Evolutionary conservation across 2,888 invertebrate genomes (phyloP).

Genomic region (Lithophane semibrunnea): DNA sequence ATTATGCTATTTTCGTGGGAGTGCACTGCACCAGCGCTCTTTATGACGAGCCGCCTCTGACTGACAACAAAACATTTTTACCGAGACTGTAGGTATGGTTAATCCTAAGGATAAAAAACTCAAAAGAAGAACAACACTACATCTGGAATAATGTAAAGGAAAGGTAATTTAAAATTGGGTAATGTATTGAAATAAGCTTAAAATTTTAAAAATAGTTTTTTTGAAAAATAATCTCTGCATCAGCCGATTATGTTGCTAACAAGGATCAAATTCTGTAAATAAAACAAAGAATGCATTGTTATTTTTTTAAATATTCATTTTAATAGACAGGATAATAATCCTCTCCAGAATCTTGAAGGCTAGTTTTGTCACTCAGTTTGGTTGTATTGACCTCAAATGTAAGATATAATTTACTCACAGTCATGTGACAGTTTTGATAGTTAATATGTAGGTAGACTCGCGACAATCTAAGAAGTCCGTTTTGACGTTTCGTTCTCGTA

Average conservation of each 20-base stretch:
- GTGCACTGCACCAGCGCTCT: no score
- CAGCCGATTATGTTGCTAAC: background rate
- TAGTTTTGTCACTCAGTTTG: background rate
- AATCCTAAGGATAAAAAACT: background rate
- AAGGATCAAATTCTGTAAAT: background rate
- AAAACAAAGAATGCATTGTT: background rate
- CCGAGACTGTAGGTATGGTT: background rate
- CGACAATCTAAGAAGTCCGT: no score
- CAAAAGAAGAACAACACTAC: background rate
- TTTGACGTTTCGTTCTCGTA: no score
- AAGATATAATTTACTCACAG: background rate
- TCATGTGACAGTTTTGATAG: conserved; percentile 32
- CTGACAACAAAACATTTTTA: background rate
- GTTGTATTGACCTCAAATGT: conserved; percentile 8
- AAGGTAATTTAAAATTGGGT: no score
- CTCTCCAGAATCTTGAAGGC: background rate
- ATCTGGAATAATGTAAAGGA: background rate
- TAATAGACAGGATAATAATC: background rate
- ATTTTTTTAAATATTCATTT: background rate
- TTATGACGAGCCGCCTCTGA: no score
- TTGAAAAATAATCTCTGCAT: no score
- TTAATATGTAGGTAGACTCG: conserved; percentile 8
- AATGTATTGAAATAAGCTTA: no score
- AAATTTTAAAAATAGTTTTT: background rate
- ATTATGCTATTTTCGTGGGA: no score